Evolutionary conservation across 2,797 vertebrate genomes (phyloP), one percentile per base, ranked within the genome.

Genomic region (Ctenochaetus hawaiiensis): DNA sequence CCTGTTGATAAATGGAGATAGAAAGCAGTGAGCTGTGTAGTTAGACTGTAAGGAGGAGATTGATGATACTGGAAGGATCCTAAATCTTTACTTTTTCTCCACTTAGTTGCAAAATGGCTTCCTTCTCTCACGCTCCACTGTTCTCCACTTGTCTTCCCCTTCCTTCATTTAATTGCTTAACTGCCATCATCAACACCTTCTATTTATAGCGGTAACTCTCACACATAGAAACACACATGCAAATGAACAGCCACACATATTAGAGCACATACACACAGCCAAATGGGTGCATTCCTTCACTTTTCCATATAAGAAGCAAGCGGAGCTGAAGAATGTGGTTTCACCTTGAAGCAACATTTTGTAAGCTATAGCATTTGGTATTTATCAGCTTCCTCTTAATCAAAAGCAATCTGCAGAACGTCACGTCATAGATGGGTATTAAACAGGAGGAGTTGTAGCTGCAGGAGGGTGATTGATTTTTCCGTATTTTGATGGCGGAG

Each of bases 121-220:
- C 72, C 39, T 78, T 57, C 59, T 71, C 12, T 71, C 56, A 74
- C 82, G 74, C 53, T 72, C 71, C 76, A 60, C 26, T 20, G 66
- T 68, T 54, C 34, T 48, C 71, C 1, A 18, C 86, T 72, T 37
- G 1, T 82, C 72, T 74, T 56, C 62, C 26, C 64, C 79, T 52
- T 77, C 72, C 67, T 75, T 69, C 48, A 48, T 83, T 83, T 87
- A 81, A 82, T 84, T 75, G 70, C 84, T 81, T 74, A 76, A 79
- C 72, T 82, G 74, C 83, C 72, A 77, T 90, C 83, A 90, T 91
- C 89, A 86, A 90, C 92, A 94, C 91, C 87, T 89, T 13, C 47
- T 93, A 93, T 93, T 93, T 93, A 93, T 94, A 93, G 92, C 87
- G 60, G 13, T 68, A 56, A 75, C 75, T 82, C 81, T 87, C 90